Evolutionary conservation across 2,797 vertebrate genomes (phyloP).

Genomic region (Cyclopterus lumpus): DNA sequence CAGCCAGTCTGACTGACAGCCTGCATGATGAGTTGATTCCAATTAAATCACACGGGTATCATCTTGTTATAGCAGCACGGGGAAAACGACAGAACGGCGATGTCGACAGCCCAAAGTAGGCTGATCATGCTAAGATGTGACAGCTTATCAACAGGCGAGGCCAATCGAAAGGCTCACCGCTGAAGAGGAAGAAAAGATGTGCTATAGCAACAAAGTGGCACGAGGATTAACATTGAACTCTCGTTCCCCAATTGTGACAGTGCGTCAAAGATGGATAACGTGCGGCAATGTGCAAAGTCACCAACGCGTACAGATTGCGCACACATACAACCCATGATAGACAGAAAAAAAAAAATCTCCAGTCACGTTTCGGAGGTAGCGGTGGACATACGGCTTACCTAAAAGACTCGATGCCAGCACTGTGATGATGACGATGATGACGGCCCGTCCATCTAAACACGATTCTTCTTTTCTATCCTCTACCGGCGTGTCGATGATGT

Average conservation of each 20-base stretch:
- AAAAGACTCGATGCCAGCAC: constrained; percentile 61
- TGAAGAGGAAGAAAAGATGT: constrained; percentile 51
- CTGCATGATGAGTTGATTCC: constrained; percentile 61
- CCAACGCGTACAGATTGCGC: constrained; percentile 73
- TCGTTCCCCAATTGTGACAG: constrained; percentile 72
- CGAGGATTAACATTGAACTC: constrained; percentile 59
- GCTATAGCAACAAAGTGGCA: constrained; percentile 73
- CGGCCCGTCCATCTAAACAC: constrained; percentile 65
- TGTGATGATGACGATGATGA: constrained; percentile 61
- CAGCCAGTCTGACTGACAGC: constrained; percentile 57
- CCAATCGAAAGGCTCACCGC: constrained; percentile 60
- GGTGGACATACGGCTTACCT: constrained; percentile 75
- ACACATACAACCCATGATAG: constrained; percentile 58
- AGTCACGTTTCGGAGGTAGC: constrained; percentile 56
- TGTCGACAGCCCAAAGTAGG: constrained; percentile 49
- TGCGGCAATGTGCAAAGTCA: constrained; percentile 79
- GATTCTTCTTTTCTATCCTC: constrained; percentile 61
- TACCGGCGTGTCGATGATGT: constrained; percentile 47
- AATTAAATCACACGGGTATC: constrained; percentile 67
- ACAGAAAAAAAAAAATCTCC: constrained; percentile 51
- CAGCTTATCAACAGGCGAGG: constrained; percentile 81
- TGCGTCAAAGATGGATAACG: constrained; percentile 78
- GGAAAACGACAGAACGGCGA: constrained; percentile 33
- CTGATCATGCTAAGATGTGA: constrained; percentile 60
- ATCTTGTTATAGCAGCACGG: constrained; percentile 43